These are phyloP conservation scores for Glyptemys insculpta DNA, from an alignment of 2,797 vertebrate genomes.

Conservation along the genomic window DNA sequence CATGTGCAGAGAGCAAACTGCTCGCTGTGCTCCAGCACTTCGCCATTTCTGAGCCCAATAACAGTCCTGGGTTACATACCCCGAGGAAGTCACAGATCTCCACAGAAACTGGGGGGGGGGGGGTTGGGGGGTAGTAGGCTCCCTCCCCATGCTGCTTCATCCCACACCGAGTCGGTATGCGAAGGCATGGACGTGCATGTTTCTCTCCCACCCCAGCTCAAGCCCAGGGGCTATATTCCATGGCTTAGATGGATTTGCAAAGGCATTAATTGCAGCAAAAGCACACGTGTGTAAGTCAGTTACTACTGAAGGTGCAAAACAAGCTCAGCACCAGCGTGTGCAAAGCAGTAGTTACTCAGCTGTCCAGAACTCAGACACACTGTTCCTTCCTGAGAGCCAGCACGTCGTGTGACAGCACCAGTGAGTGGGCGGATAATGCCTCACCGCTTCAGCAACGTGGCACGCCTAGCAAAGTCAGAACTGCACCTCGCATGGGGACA, in stretches of 20 bases:
- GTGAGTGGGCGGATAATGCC: not conserved
- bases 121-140: not conserved
- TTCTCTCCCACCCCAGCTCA: not conserved
- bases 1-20: fast-evolving
- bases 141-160: not conserved
- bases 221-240: fast-evolving
- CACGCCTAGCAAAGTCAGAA: not conserved
- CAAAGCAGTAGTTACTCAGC: fast-evolving
- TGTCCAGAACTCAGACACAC: not conserved
- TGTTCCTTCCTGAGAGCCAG: not conserved
- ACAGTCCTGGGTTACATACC: fast-evolving
- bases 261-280: not conserved
- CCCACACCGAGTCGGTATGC: fast-evolving
- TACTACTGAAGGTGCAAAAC: too few species aligned
- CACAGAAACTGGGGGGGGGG: fast-evolving
- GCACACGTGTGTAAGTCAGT: not conserved
- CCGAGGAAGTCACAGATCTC: fast-evolving
- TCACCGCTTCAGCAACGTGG: too few species aligned
- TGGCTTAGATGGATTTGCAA: not conserved
- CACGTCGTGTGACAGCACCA: not conserved
- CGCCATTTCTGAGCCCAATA: not conserved
- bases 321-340: not conserved
- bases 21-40: not conserved
- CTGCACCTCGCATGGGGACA: fast-evolving
- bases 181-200: fast-evolving